Base-by-base conservation (phyloP, 2,797 vertebrate species). In the Gobio occitaniae region DNA sequence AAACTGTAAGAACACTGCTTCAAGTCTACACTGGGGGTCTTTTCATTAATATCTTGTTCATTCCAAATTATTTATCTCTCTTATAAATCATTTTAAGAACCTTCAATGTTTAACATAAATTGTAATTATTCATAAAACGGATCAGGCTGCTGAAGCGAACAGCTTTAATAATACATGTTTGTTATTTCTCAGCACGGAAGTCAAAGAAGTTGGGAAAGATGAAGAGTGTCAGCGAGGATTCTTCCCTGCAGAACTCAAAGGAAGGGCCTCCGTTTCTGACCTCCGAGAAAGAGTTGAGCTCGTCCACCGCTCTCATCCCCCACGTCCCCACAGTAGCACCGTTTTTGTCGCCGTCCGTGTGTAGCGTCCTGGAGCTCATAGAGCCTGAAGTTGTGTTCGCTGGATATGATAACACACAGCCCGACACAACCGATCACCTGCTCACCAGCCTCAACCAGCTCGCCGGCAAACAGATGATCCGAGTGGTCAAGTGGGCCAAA, bases 401-500 rank as follows among this genome's bases (percentile, higher is more conserved):
- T 0, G 97, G 97, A 91, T 99, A 98, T 0, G 98, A 99, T 94
- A 96, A 91, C 91, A 95, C 97, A 0, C 96, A 96, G 90, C 97
- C 98, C 0, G 98, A 99, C 92, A 99, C 97, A 0, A 96, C 97
- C 0, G 97, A 98, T 91, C 96, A 97, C 94, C 95, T 99, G 92
- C 96, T 99, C 80, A 97, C 97, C 94, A 99, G 97, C 86, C 94
- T 99, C 91, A 99, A 99, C 96, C 96, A 96, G 93, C 93, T 99
- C 87, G 98, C 97, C 0, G 98, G 97, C 90, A 99, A 99, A 91
- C 98, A 99, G 96, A 98, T 99, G 97, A 97, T 99, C 82, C 97
- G 98, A 88, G 96, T 99, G 89, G 98, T 99, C 92, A 99, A 99
- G 94, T 99, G 98, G 98, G 98, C 98, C 93, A 99, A 99, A 97